These are phyloP conservation scores for Condylura cristata DNA, from an alignment of 2,113 vertebrate genomes.

Conservation along the genomic window DNA sequence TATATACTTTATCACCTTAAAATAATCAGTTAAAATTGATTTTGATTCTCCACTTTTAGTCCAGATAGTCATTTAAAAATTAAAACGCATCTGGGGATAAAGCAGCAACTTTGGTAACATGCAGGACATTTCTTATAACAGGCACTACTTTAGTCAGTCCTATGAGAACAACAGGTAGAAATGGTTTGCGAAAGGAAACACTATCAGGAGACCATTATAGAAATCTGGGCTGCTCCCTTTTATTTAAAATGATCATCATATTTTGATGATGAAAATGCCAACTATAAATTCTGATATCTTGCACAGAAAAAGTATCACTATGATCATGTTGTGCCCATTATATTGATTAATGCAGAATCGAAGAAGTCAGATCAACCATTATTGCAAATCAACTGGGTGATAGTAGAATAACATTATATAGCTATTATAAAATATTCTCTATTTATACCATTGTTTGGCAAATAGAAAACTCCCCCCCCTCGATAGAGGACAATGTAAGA, in stretches of 20 bases:
- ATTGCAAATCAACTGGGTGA: background rate
- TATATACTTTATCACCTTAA: background rate
- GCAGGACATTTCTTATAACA: constrained; percentile 60
- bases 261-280: background rate
- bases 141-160: constrained; percentile 72
- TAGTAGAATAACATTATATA: background rate
- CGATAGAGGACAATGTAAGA: background rate
- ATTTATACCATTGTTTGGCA: background rate
- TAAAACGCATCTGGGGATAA: constrained; percentile 42
- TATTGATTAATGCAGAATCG: background rate
- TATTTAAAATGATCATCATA: constrained; percentile 55
- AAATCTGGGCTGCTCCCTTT: constrained; percentile 11
- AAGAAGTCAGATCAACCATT: background rate
- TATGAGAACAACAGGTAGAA: constrained; percentile 58
- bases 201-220: constrained; percentile 33
- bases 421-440: background rate
- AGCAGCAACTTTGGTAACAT: constrained; percentile 27
- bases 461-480: background rate
- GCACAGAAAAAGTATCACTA: background rate
- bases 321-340: background rate
- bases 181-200: constrained; percentile 26
- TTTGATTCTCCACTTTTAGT: constrained; percentile 12
- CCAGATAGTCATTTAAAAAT: constrained; percentile 44
- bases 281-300: background rate
- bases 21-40: constrained; percentile 45